Evolutionary conservation across 2,113 vertebrate genomes (phyloP).

Genomic region (Mus spicilegus): DNA sequence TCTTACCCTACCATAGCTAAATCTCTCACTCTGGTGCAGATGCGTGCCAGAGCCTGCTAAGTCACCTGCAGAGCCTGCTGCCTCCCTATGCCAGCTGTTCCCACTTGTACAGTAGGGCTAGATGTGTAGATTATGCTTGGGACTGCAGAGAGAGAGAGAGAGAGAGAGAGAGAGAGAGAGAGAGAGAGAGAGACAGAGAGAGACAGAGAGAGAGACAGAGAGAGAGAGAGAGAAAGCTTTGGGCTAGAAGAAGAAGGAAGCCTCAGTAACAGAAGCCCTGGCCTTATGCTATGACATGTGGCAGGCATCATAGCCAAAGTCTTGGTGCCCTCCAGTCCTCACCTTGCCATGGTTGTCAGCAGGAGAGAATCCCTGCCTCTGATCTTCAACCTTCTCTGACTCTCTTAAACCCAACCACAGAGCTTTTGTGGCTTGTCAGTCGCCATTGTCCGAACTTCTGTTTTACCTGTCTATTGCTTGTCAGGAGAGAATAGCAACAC

Average conservation of each 20-base stretch:
- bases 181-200: background rate
- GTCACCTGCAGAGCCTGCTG: background rate
- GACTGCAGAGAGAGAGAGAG: fast-evolving
- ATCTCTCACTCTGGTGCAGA: fast-evolving
- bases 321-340: too few species aligned
- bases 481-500: fast-evolving
- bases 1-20: too few species aligned
- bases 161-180: background rate
- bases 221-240: too few species aligned
- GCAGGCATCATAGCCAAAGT: background rate
- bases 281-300: background rate
- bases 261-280: background rate
- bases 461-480: background rate
- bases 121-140: too few species aligned
- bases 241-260: background rate
- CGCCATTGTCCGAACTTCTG: background rate
- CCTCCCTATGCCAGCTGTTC: background rate
- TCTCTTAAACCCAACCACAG: background rate
- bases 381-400: fast-evolving
- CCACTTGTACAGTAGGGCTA: fast-evolving
- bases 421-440: fast-evolving
- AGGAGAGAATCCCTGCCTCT: background rate
- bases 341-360: background rate
- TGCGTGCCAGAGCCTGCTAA: background rate
- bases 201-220: too few species aligned